A percentile compares a stretch with the other conserved stretches of the same genome.
Conservation (phyloP, 2,797 vertebrate species). For the Peromyscus attwateri region DNA sequence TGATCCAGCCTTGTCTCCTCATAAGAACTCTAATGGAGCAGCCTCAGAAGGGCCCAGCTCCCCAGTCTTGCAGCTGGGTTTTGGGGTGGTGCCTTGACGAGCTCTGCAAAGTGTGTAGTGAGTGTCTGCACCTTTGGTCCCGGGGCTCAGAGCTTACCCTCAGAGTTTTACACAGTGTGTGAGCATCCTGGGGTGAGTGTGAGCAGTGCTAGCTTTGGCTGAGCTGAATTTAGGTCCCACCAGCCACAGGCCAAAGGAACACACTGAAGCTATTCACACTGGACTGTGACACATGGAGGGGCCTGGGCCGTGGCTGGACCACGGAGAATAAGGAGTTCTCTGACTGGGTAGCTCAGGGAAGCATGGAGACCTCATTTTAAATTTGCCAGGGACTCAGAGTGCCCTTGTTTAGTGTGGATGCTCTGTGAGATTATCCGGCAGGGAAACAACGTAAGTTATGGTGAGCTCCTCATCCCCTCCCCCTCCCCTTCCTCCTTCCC, state of each 20-base stretch:
- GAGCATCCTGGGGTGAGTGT: too few relatives aligned
- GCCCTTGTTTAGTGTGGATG: background rate
- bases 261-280: fast-evolving
- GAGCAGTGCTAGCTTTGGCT: fast-evolving
- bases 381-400: background rate
- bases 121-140: background rate
- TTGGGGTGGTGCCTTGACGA: background rate
- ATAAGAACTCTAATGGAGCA: background rate
- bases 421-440: background rate
- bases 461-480: fast-evolving
- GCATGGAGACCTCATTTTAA: background rate
- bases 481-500: fast-evolving
- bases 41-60: background rate
- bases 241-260: background rate
- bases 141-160: fast-evolving
- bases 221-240: background rate
- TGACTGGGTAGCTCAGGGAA: background rate
- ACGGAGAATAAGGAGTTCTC: fast-evolving
- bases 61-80: background rate
- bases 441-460: fast-evolving
- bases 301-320: fast-evolving
- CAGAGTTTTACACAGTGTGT: fast-evolving
- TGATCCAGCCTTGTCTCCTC: background rate
- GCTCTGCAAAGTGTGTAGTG: background rate
- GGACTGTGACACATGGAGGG: too few relatives aligned